phyloP scores from a whole-genome alignment of 2,888 invertebrate species.

The Drosophila ezoana region DNA sequence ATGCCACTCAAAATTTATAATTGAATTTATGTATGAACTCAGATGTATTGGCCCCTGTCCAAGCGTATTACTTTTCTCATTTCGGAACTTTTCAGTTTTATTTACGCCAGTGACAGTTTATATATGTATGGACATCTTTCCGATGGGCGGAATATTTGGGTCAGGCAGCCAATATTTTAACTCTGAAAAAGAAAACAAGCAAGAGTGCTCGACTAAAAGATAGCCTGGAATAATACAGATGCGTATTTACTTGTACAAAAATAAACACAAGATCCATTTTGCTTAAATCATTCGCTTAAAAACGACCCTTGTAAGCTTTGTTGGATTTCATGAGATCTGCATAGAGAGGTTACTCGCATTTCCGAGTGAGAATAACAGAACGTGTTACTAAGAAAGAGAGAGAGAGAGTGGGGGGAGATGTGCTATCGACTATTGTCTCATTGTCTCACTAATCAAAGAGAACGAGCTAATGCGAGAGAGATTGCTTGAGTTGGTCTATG shows the following conservation, averaged over 20 bases:
- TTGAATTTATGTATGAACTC: conserved; percentile 35
- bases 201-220: conserved; percentile 2
- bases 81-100: conserved; percentile 52
- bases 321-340: too few species aligned
- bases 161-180: conserved; percentile 37
- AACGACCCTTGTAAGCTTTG: too few species aligned
- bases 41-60: conserved; percentile 60
- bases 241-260: neutral
- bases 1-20: conserved; percentile 49
- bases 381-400: too few species aligned
- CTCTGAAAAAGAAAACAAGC: conserved; percentile 18
- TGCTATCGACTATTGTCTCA: too few species aligned
- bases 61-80: conserved; percentile 42
- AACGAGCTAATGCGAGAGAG: too few species aligned
- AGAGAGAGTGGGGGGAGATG: too few species aligned
- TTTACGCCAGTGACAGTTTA: conserved; percentile 63
- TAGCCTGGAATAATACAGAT: neutral
- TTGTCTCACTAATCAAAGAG: too few species aligned
- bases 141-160: conserved; percentile 43
- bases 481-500: too few species aligned
- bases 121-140: conserved; percentile 23
- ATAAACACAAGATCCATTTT: too few species aligned
- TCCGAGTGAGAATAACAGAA: too few species aligned
- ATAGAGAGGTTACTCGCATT: too few species aligned
- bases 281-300: too few species aligned